These are phyloP conservation scores for Solen grandis DNA, from an alignment of 1,140 invertebrate species.

Conservation along the genomic window DNA sequence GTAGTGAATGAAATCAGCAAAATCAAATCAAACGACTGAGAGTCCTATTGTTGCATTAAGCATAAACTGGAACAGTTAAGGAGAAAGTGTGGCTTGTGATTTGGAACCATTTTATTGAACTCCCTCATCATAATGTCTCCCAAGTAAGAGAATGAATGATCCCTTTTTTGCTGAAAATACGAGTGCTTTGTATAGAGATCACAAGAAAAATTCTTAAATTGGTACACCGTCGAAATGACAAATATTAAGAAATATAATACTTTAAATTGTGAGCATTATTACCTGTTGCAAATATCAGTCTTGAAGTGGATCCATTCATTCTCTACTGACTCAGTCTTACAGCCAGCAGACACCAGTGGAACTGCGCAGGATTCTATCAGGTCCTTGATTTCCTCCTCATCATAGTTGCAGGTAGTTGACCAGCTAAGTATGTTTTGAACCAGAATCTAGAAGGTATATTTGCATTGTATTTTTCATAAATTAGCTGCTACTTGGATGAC, in stretches of 20 bases:
- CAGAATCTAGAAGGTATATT: no score
- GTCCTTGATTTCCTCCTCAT: not conserved
- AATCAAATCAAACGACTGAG: not conserved
- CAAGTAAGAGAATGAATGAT: not conserved
- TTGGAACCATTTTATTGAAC: no score
- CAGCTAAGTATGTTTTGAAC: no score
- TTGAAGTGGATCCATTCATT: conserved; percentile 24
- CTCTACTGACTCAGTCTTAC: not conserved
- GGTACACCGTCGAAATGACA: not conserved
- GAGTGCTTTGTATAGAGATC: not conserved
- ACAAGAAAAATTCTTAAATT: not conserved
- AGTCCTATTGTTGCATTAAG: no score
- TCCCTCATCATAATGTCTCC: not conserved
- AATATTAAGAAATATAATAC: not conserved
- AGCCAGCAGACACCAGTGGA: not conserved
- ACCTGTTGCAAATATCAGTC: conserved; percentile 23
- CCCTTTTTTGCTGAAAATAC: not conserved
- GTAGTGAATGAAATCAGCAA: not conserved
- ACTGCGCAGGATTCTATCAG: conserved; percentile 7
- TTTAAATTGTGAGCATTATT: not conserved
- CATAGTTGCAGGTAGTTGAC: conserved; percentile 7
- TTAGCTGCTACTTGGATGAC: no score
- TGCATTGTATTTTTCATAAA: no score
- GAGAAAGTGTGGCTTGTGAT: no score
- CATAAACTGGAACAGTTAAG: no score